Base-by-base conservation (phyloP, 2,113 vertebrate species). In the Brachyhypopomus occidentalis region DNA sequence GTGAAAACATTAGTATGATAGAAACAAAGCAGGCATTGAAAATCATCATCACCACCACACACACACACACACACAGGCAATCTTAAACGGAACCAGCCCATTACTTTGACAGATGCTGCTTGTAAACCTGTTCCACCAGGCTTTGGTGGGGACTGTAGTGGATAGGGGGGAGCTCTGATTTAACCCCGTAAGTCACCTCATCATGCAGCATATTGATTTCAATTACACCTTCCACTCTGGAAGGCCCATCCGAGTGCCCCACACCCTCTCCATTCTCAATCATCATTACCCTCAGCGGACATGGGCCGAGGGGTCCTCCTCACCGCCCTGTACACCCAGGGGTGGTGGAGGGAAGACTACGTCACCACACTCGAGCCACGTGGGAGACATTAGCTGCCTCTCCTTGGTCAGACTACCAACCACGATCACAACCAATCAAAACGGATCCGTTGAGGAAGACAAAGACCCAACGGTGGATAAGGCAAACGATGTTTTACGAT, bases 141-240 rank as follows among this genome's bases (percentile, higher is more conserved):
- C 59, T 64, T 60, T 20, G 11, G n/a, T 20, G 55, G 41, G 2
- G 36, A 63, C 27, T 41, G 55, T 27, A 30, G 11, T 38, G 56
- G 66, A 69, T 30, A 55, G 75, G 36, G 19, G 41, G 38, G 22
- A 80, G 75, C 81, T 78, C 72, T 66, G 74, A 75, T 87, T 88
- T 85, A 88, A 88, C 85, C 84, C 78, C 70, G 11, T 78, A 63
- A 83, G 82, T 74, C 86, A 85, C 80, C 83, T 80, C 82, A 86
- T 89, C 84, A 83, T 72, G 64, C 78, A 83, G 72, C 25, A 74
- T 89, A 88, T 89, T 88, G 85, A 88, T 89, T 89, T 87, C 77
- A 88, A 80, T 84, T 86, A 79, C 62, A 59, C 69, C 76, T 74
- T 81, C 79, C 80, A 84, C 75, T 83, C 60, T 69, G 78, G 38